Conservation (phyloP, 2,888 invertebrate genomes). For the Lithosia quadra region DNA sequence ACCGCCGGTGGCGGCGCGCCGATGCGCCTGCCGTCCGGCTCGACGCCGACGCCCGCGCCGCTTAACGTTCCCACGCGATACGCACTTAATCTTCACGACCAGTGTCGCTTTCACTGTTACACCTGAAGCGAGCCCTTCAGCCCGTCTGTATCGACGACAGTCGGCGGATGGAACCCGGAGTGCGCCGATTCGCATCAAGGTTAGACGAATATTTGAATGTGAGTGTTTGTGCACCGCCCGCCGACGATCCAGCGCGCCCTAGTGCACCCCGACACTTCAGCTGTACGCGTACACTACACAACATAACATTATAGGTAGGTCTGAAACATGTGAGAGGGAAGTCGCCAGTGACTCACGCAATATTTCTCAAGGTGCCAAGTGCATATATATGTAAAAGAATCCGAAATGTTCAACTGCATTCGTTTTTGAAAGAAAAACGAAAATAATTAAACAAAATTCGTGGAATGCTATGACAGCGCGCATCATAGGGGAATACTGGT, state of each 20-base stretch:
- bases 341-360: constrained; percentile 72
- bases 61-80: constrained; percentile 58
- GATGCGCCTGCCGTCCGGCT: constrained; percentile 82
- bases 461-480: constrained; percentile 1
- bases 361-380: constrained; percentile 59
- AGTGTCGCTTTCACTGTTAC: constrained; percentile 73
- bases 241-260: constrained; percentile 69
- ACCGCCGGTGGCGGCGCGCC: constrained; percentile 82
- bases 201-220: constrained; percentile 85
- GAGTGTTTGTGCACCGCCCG: constrained; percentile 83
- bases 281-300: constrained; percentile 72
- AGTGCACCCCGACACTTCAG: constrained; percentile 72
- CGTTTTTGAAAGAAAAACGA: constrained; percentile 14
- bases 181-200: constrained; percentile 87
- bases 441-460: constrained; percentile 3
- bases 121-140: constrained; percentile 81
- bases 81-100: constrained; percentile 61
- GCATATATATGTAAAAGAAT: constrained; percentile 30
- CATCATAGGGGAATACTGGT: constrained; percentile 11
- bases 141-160: constrained; percentile 81
- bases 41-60: constrained; percentile 77
- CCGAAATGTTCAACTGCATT: constrained; percentile 20
- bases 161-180: constrained; percentile 86
- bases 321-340: constrained; percentile 70
- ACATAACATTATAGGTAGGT: constrained; percentile 77